Evolutionary conservation across 2,888 invertebrate species (phyloP).

Genomic region (Euproctis similis): DNA sequence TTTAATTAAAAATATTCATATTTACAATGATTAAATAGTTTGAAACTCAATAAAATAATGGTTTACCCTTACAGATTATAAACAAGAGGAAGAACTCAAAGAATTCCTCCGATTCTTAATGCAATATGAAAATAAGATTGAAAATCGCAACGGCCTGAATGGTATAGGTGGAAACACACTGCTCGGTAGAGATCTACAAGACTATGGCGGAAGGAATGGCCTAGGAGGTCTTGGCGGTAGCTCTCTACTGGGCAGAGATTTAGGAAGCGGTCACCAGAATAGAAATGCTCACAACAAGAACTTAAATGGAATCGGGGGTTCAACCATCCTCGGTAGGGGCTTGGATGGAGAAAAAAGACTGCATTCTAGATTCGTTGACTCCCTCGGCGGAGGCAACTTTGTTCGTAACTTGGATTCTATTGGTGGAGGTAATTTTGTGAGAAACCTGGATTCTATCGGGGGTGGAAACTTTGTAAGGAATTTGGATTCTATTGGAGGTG

Average conservation of each 20-base stretch:
- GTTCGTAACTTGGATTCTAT: slow-evolving; percentile 63
- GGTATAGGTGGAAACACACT: slow-evolving; percentile 23
- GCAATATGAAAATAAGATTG: slow-evolving; percentile 38
- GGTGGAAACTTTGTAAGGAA: slow-evolving; percentile 47
- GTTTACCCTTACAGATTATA: slow-evolving; percentile 48
- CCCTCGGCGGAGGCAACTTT: slow-evolving; percentile 57
- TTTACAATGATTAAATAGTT: background rate
- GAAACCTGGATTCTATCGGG: slow-evolving; percentile 52
- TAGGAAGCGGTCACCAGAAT: slow-evolving; percentile 24
- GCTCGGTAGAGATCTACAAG: slow-evolving; percentile 15
- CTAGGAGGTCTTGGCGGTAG: slow-evolving; percentile 21
- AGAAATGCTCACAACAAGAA: slow-evolving; percentile 22
- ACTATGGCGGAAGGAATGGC: slow-evolving; percentile 3
- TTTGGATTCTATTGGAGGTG: slow-evolving; percentile 55
- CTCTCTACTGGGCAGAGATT: slow-evolving; percentile 30
- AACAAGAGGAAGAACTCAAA: slow-evolving; percentile 47
- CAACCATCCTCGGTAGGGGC: slow-evolving; percentile 26
- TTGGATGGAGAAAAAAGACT: slow-evolving; percentile 34
- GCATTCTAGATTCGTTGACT: slow-evolving; percentile 37
- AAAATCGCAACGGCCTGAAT: slow-evolving; percentile 27
- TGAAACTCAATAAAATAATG: too few species aligned
- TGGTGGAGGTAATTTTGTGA: slow-evolving; percentile 70
- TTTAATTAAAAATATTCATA: background rate
- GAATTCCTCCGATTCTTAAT: slow-evolving; percentile 48
- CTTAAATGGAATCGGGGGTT: slow-evolving; percentile 21